Evolutionary conservation across 2,797 vertebrate genomes (phyloP).

Genomic region (Crocidura indochinensis): DNA sequence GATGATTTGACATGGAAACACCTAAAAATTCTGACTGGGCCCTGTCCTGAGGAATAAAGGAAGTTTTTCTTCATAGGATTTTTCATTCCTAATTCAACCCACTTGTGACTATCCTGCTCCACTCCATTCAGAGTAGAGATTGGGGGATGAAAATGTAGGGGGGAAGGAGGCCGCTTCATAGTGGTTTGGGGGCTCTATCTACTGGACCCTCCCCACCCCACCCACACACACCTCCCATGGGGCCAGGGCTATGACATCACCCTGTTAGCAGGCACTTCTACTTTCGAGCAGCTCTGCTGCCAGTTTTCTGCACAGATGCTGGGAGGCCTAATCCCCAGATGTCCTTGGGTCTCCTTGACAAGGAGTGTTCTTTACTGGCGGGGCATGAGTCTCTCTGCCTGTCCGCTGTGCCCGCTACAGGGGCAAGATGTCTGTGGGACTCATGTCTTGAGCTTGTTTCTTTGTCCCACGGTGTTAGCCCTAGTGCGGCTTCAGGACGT

Average conservation of each 20-base stretch:
- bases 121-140: slow-evolving; percentile 24
- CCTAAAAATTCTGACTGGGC: not conserved
- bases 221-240: slow-evolving; percentile 29
- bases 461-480: not conserved
- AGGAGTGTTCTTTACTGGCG: slow-evolving; percentile 67
- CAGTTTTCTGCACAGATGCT: slow-evolving; percentile 79
- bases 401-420: not conserved
- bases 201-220: not conserved
- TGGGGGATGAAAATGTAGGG: not conserved
- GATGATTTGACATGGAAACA: not conserved
- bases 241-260: slow-evolving; percentile 70
- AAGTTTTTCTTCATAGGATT: slow-evolving; percentile 59
- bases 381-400: slow-evolving; percentile 30
- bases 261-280: slow-evolving; percentile 71
- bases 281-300: slow-evolving; percentile 81
- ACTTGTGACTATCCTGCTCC: not conserved
- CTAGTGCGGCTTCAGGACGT: no score
- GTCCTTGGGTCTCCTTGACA: slow-evolving; percentile 86
- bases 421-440: slow-evolving; percentile 6
- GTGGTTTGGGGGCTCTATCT: slow-evolving; percentile 30
- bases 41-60: slow-evolving; percentile 12
- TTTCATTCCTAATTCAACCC: slow-evolving; percentile 39
- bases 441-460: slow-evolving; percentile 25
- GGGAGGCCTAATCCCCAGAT: slow-evolving; percentile 76
- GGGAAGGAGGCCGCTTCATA: not conserved